Base-by-base conservation (phyloP, 2,113 vertebrate species). In the Haemorhous mexicanus region DNA sequence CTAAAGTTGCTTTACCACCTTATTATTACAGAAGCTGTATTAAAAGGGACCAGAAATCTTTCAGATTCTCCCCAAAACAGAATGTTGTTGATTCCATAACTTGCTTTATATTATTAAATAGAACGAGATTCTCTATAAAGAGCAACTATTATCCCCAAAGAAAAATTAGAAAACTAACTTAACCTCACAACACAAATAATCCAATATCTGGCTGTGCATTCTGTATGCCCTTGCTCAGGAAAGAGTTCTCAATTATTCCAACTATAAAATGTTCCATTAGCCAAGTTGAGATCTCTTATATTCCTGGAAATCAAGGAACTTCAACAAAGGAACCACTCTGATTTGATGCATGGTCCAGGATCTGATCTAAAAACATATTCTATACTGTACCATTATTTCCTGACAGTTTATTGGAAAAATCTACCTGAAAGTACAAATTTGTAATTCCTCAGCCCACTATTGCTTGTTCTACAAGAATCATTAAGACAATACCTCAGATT, bases 71-170 rank as follows among this genome's bases (percentile, higher is more conserved):
- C 77, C 43, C 81, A 95, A 93, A 95, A 62, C 16, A 91, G 49
- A 39, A 73, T 92, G 85, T 89, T 93, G 86, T 94, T 90, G 43
- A 84, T 90, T 94, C 90, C 49, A 55, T 90, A 92, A 95, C 62
- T 94, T 94, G 52, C 76, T 92, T 96, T 85, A 84, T 92, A 83
- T 77, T 89, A 90, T 96, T 97, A 95, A 94, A 94, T 63, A 95
- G 74, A 97, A 93, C 52, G 19, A 92, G 66, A 93, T 87, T 87
- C 74, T 96, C 87, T 94, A 82, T 75, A 58, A 94, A 86, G 49
- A 74, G 81, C 80, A 86, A 67, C 82, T 67, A 88, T 83, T 83
- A 84, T 33, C 77, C 52, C 47, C 68, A 62, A 79, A 63, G 12
- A 9, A 70, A 84, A 91, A 84, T 33, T 59, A 49, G 68, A 96